Evolutionary conservation across 2,113 vertebrate genomes (phyloP).

Genomic region (Nothoprocta perdicaria): DNA sequence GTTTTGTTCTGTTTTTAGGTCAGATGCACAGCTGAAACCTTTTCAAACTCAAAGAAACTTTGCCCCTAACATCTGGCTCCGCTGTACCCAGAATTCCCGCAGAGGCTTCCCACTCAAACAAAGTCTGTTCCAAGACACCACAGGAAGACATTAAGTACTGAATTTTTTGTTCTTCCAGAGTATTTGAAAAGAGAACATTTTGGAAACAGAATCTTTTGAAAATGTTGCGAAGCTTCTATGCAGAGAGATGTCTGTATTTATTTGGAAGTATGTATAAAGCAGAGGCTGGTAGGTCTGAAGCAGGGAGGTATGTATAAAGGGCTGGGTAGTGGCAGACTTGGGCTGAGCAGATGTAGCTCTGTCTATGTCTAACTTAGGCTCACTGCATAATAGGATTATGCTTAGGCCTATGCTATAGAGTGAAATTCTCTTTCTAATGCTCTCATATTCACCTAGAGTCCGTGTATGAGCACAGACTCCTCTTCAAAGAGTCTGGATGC

Average conservation of each 20-base stretch:
- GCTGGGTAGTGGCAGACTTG: background rate
- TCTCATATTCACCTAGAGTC: background rate
- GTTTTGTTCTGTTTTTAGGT: background rate
- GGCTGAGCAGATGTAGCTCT: background rate
- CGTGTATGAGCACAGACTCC: background rate
- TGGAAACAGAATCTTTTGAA: background rate
- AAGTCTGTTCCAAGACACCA: background rate
- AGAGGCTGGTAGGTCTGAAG: background rate
- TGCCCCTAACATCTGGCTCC: background rate
- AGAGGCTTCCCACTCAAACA: background rate
- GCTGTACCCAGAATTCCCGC: background rate
- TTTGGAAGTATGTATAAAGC: background rate
- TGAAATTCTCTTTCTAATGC: background rate
- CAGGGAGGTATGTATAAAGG: background rate
- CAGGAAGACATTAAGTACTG: background rate
- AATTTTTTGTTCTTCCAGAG: background rate
- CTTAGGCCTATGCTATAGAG: background rate
- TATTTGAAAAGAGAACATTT: background rate
- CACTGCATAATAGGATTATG: background rate
- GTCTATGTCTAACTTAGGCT: no score
- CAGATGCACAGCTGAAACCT: background rate
- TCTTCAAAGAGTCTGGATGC: background rate
- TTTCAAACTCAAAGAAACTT: conserved; percentile 34
- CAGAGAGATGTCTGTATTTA: background rate
- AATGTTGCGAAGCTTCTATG: background rate